These are phyloP conservation scores for Hydrocynus forskahlii DNA, from an alignment of 2,797 vertebrate species.

Conservation along the genomic window DNA sequence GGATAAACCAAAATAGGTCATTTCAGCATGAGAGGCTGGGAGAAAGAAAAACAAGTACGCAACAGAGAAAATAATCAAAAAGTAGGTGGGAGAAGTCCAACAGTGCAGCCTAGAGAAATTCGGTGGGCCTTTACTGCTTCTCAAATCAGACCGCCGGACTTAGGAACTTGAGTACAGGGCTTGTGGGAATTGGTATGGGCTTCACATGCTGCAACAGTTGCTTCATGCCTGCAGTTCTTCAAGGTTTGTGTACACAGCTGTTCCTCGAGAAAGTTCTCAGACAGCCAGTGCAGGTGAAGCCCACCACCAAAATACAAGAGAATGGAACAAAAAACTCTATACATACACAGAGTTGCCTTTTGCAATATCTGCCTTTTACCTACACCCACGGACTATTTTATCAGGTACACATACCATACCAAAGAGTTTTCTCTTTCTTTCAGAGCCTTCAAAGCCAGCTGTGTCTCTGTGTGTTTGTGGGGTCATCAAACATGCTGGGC, in stretches of 20 bases:
- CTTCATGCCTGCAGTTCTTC: conserved; percentile 2
- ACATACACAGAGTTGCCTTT: background rate
- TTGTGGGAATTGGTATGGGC: background rate
- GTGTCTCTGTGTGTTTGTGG: no score
- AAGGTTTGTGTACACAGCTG: background rate
- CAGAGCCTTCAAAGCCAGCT: no score
- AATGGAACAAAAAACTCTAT: background rate
- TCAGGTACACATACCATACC: no score
- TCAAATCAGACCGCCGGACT: background rate
- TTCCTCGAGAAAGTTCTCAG: background rate
- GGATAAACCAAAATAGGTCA: conserved; percentile 11
- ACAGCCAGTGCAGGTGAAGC: background rate
- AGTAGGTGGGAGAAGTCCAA: background rate
- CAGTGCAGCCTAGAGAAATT: background rate
- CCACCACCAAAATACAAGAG: background rate
- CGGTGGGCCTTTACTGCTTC: background rate
- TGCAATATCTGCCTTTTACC: no score
- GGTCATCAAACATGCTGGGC: no score
- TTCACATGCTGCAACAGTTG: background rate
- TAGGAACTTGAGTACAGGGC: background rate
- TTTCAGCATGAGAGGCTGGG: background rate
- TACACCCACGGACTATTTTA: no score
- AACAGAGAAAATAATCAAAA: background rate
- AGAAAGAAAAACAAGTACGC: background rate
- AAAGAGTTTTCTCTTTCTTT: no score